phyloP scores from a whole-genome alignment of 2,113 vertebrate species.

The Ellobius talpinus region DNA sequence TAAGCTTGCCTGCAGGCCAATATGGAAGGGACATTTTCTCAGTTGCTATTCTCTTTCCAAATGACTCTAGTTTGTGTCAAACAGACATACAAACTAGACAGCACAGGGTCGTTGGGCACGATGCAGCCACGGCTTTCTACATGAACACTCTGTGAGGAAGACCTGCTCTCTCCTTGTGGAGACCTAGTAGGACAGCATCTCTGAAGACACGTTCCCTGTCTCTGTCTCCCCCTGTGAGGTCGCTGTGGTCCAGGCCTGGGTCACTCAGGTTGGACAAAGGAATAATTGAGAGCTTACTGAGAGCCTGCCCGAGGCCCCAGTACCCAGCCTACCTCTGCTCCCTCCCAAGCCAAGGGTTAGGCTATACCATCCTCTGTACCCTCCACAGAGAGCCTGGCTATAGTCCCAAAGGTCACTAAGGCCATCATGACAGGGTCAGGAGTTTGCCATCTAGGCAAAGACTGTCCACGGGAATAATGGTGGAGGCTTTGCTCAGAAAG shows the following conservation, averaged over 20 bases:
- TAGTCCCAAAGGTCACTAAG: fast-evolving
- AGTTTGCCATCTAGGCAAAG: not conserved
- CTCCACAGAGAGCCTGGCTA: not conserved
- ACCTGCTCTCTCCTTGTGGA: not conserved
- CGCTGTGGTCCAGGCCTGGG: fast-evolving
- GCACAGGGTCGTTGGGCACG: not conserved
- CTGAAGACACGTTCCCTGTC: fast-evolving
- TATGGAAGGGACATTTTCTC: not conserved
- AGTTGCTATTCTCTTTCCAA: not conserved
- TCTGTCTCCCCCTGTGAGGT: fast-evolving
- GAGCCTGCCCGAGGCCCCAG: fast-evolving
- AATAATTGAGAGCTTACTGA: fast-evolving
- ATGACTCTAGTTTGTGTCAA: not conserved
- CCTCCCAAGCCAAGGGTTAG: not conserved
- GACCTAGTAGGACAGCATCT: fast-evolving
- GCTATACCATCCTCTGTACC: fast-evolving
- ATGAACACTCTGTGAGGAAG: not conserved
- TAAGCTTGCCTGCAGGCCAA: not conserved
- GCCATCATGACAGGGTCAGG: not conserved
- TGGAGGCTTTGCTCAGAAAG: fast-evolving
- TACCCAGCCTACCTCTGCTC: fast-evolving
- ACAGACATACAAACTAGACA: not conserved
- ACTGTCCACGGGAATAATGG: fast-evolving
- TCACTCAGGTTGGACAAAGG: not conserved
- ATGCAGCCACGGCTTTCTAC: fast-evolving